Evolutionary conservation across 2,797 vertebrate species (phyloP).

Genomic region (Prunella strophiata): DNA sequence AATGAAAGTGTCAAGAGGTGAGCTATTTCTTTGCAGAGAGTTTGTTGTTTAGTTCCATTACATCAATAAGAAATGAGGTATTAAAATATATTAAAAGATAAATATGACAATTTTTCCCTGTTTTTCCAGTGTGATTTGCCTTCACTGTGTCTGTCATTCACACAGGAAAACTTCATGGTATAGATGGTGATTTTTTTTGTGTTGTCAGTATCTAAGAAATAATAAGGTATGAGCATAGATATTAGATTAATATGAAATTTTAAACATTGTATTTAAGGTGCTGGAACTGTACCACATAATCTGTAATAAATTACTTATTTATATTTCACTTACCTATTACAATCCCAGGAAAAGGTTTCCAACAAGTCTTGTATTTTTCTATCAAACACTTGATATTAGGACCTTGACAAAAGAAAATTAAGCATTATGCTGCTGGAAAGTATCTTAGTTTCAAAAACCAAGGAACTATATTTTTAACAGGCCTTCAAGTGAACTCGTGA

Average conservation of each 20-base stretch:
- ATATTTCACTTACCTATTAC: neutral
- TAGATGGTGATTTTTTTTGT: neutral
- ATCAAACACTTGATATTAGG: neutral
- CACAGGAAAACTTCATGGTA: neutral
- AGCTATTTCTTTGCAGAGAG: neutral
- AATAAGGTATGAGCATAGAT: neutral
- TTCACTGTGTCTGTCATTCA: neutral
- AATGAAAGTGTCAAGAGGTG: neutral
- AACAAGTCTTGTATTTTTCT: neutral
- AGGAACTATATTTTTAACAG: neutral
- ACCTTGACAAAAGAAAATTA: neutral
- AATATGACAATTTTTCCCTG: neutral
- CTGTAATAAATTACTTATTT: neutral
- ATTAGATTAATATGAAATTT: neutral
- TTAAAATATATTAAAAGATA: neutral
- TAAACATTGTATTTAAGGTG: neutral
- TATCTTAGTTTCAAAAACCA: neutral
- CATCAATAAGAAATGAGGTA: neutral
- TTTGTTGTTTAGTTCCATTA: neutral
- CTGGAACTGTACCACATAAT: neutral
- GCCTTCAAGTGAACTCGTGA: neutral
- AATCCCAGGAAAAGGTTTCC: neutral
- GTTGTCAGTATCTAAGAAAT: neutral
- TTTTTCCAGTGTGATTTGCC: neutral
- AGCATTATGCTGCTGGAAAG: neutral